phyloP scores from a whole-genome alignment of 2,797 vertebrate genomes.

The Clarias platycephalus region DNA sequence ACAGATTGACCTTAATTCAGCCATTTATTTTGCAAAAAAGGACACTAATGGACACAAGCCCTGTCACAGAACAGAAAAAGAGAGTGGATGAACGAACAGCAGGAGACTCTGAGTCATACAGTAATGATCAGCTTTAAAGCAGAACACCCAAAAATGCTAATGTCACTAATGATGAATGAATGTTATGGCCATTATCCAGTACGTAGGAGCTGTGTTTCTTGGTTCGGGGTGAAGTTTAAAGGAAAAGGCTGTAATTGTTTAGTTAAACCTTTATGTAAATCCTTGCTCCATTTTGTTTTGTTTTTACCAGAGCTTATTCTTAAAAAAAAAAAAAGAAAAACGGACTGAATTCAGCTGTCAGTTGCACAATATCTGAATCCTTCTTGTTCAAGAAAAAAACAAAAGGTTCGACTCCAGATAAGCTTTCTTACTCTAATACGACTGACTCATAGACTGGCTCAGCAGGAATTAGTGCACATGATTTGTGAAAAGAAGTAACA shows the following conservation, averaged over 20 bases:
- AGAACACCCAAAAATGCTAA: slow-evolving; percentile 19
- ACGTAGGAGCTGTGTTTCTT: not conserved
- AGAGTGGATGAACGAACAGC: slow-evolving; percentile 16
- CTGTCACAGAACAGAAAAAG: not conserved
- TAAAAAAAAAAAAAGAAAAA: too few species aligned
- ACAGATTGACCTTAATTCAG: slow-evolving; percentile 28
- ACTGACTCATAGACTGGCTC: slow-evolving; percentile 18
- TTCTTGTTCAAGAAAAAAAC: not conserved
- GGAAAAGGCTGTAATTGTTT: not conserved
- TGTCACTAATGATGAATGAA: not conserved
- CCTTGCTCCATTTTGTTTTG: not conserved
- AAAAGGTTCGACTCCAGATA: not conserved
- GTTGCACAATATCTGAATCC: not conserved
- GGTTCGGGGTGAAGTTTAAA: not conserved
- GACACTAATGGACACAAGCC: slow-evolving; percentile 27
- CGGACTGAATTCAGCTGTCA: not conserved
- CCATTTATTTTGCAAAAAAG: slow-evolving; percentile 34
- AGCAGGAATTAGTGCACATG: not conserved
- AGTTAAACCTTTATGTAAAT: not conserved
- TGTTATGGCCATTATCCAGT: not conserved
- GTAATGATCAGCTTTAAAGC: slow-evolving; percentile 19
- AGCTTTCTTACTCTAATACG: not conserved
- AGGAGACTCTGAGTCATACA: slow-evolving; percentile 19
- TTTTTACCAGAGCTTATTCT: not conserved
- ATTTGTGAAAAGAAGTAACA: not conserved